Conservation (phyloP, 2,797 vertebrate genomes). For the Dendrocincla fuliginosa region DNA sequence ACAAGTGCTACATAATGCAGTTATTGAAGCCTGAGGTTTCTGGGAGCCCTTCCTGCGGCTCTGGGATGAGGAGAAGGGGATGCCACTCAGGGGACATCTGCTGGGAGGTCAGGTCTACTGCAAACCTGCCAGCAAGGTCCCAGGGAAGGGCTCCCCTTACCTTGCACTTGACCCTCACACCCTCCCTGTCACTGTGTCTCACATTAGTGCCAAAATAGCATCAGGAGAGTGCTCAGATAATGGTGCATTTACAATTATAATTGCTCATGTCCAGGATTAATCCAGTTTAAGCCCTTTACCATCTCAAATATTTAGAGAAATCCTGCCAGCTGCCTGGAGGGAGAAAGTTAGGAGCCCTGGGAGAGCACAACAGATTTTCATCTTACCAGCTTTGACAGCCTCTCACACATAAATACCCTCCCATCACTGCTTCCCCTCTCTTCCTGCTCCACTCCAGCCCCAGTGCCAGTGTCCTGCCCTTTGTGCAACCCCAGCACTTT, state of each 20-base stretch:
- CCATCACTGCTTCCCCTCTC: background rate
- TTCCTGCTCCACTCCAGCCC: background rate
- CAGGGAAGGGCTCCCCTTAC: background rate
- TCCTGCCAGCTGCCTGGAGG: constrained; percentile 50
- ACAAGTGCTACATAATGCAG: background rate
- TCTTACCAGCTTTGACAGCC: constrained; percentile 34
- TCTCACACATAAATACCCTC: background rate
- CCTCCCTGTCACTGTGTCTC: background rate
- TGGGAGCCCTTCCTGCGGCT: background rate
- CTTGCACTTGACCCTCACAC: background rate
- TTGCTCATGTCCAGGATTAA: constrained; percentile 52
- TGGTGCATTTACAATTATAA: constrained; percentile 49
- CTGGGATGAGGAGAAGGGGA: background rate
- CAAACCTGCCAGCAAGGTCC: background rate
- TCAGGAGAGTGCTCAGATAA: constrained; percentile 8
- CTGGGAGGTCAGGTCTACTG: background rate
- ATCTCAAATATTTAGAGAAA: constrained; percentile 64
- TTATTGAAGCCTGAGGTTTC: background rate
- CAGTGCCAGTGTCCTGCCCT: background rate
- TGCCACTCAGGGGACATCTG: background rate
- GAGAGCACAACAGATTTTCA: constrained; percentile 52
- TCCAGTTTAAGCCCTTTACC: constrained; percentile 48
- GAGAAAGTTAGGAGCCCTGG: constrained; percentile 37
- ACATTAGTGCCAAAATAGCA: background rate
- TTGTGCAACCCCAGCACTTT: background rate